Percentiles rank a stretch among this genome's conserved stretches.
Evolutionary conservation across 2,888 invertebrate species (phyloP).

Genomic region (Lithophane ornitopus): DNA sequence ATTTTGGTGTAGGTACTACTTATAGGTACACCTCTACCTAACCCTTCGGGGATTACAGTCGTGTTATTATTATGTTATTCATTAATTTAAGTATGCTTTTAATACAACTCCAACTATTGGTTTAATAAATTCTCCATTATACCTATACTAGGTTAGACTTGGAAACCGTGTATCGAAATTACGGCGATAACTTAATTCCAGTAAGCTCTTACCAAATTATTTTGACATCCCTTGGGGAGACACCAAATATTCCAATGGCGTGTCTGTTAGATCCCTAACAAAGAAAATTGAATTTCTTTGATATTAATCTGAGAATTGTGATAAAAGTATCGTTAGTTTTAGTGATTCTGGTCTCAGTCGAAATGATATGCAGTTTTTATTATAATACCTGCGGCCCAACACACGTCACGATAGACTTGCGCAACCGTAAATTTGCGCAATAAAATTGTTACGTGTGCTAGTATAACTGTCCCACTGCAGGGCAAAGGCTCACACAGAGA

Average conservation of each 20-base stretch:
- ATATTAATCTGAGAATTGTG: neutral
- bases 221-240: slow-evolving; percentile 10
- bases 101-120: neutral
- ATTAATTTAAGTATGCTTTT: neutral
- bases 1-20: no score
- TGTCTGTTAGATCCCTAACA: neutral
- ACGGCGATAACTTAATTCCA: neutral
- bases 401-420: no score
- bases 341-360: neutral
- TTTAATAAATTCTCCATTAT: neutral
- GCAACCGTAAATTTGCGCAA: no score
- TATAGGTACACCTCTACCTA: no score
- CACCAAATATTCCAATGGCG: neutral
- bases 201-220: slow-evolving; percentile 4
- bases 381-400: neutral
- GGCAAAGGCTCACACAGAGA: neutral
- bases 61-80: no score
- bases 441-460: no score
- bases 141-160: neutral
- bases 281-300: slow-evolving; percentile 5
- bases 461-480: neutral
- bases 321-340: neutral
- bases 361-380: neutral
- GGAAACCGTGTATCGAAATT: neutral
- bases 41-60: no score